These are phyloP conservation scores for Meteorus sp. DNA, from an alignment of 1,140 invertebrate genomes.

Conservation along the genomic window DNA sequence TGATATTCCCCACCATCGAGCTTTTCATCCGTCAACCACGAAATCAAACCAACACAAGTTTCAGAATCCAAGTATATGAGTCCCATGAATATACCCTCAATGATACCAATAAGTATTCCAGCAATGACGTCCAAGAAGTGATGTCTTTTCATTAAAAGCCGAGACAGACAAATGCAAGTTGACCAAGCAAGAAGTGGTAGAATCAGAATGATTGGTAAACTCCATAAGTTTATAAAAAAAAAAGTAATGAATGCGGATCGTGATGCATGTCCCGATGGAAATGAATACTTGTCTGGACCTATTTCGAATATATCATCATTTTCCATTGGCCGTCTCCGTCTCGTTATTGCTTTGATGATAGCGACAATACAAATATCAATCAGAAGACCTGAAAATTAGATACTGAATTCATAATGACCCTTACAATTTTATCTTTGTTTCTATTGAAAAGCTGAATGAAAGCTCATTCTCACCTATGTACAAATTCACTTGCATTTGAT, in stretches of 20 bases:
- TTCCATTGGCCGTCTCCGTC: conserved; percentile 73
- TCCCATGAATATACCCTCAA: conserved; percentile 70
- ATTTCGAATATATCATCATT: conserved; percentile 68
- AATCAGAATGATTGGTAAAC: conserved; percentile 63
- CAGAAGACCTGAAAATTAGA: conserved; percentile 71
- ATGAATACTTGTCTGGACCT: conserved; percentile 87
- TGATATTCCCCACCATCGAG: conserved; percentile 62
- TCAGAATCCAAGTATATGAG: conserved; percentile 69
- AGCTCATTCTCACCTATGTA: conserved; percentile 68
- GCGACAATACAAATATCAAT: conserved; percentile 85
- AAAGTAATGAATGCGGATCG: conserved; percentile 76
- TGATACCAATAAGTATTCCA: conserved; percentile 76
- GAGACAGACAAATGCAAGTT: conserved; percentile 72
- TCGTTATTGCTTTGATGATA: conserved; percentile 76
- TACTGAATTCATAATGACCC: neutral
- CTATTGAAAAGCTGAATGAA: neutral
- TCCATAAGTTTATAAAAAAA: conserved; percentile 70
- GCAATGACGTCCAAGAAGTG: conserved; percentile 82
- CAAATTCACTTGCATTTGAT: conserved; percentile 84
- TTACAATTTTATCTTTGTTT: neutral
- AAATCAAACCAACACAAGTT: conserved; percentile 58
- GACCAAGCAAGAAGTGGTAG: conserved; percentile 75
- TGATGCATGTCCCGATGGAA: conserved; percentile 96
- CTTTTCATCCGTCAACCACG: conserved; percentile 62
- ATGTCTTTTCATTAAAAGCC: conserved; percentile 82